phyloP scores from a whole-genome alignment of 1,140 invertebrate species.

The Cotesia glomerata region DNA sequence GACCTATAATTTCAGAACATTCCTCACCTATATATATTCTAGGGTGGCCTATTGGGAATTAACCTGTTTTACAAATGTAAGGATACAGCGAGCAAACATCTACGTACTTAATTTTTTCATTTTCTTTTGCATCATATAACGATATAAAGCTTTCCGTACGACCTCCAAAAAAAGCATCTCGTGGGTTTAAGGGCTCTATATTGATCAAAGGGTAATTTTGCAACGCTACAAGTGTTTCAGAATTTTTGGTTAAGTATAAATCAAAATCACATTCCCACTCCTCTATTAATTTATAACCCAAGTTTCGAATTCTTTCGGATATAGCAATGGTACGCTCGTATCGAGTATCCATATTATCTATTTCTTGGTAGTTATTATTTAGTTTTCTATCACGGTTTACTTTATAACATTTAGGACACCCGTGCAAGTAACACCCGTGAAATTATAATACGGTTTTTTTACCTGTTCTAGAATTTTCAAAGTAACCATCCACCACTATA shows the following conservation, averaged over 20 bases:
- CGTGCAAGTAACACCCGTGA: slow-evolving; percentile 5
- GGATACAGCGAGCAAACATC: slow-evolving; percentile 51
- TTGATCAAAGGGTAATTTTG: not conserved
- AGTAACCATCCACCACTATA: slow-evolving; percentile 17
- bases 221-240: not conserved
- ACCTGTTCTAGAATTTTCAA: not conserved
- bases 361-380: too few species aligned
- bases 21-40: slow-evolving; percentile 42
- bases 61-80: slow-evolving; percentile 38
- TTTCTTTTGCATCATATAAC: slow-evolving; percentile 35
- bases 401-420: not conserved
- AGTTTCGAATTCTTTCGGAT: not conserved
- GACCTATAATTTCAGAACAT: slow-evolving; percentile 22
- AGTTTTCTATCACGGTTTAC: slow-evolving; percentile 7
- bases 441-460: not conserved
- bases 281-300: slow-evolving; percentile 21
- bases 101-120: slow-evolving; percentile 49
- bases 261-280: slow-evolving; percentile 29
- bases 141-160: slow-evolving; percentile 46
- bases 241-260: not conserved
- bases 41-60: slow-evolving; percentile 52
- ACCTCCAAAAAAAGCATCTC: slow-evolving; percentile 50
- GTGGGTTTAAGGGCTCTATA: slow-evolving; percentile 18
- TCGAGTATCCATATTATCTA: not conserved
- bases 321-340: not conserved